A percentile compares a stretch with the other conserved stretches of the same genome.
phyloP scores from a whole-genome alignment of 2,888 invertebrate genomes.

The Leptinotarsa peninsularis region DNA sequence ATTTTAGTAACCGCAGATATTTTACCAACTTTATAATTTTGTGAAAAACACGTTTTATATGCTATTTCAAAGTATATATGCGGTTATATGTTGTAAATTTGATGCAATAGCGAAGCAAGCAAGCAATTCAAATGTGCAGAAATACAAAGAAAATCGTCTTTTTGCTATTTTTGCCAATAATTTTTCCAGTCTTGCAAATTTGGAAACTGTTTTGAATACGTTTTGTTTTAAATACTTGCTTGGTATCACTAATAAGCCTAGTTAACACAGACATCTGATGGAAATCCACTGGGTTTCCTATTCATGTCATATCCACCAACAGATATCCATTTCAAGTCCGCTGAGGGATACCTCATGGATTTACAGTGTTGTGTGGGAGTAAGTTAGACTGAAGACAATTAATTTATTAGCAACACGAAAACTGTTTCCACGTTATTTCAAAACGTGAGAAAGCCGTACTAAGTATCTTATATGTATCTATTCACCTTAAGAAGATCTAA shows the following conservation, averaged over 20 bases:
- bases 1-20: constrained; percentile 1
- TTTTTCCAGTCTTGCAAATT: background rate
- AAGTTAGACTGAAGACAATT: constrained; percentile 40
- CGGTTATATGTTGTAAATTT: constrained; percentile 49
- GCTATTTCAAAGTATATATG: constrained; percentile 12
- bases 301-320: too few species aligned
- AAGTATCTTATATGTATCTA: constrained; percentile 43
- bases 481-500: constrained; percentile 23
- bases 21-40: background rate
- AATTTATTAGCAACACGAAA: constrained; percentile 31
- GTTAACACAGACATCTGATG: background rate
- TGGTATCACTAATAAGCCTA: background rate
- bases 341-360: background rate
- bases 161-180: background rate
- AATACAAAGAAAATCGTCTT: constrained; percentile 33
- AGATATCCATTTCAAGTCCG: too few species aligned
- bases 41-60: constrained; percentile 1
- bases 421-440: constrained; percentile 35
- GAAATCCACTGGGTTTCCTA: background rate
- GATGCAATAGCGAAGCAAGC: constrained; percentile 53
- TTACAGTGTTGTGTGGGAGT: background rate
- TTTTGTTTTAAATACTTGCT: background rate
- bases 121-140: constrained; percentile 44
- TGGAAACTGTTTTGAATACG: constrained; percentile 4
- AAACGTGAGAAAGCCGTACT: constrained; percentile 53